Percentiles rank a stretch among this genome's conserved stretches.
phyloP scores from a whole-genome alignment of 2,888 invertebrate species.

The Conchocele bisecta region DNA sequence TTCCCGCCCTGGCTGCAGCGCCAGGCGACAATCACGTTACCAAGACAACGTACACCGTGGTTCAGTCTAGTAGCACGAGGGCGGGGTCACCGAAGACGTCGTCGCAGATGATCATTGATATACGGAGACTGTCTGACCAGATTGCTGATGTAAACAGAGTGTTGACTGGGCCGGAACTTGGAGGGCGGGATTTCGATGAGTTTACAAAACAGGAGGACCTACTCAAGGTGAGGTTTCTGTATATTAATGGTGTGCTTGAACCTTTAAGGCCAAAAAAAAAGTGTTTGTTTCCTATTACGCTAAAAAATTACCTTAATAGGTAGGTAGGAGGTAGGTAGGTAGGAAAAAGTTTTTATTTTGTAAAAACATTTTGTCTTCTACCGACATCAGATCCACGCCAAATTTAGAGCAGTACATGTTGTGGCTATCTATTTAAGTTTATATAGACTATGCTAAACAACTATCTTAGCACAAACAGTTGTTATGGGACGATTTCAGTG shows the following conservation, averaged over 20 bases:
- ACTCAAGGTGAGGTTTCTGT: slow-evolving; percentile 82
- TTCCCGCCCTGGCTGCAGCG: slow-evolving; percentile 24
- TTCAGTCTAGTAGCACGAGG: slow-evolving; percentile 62
- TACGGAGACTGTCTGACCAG: slow-evolving; percentile 66
- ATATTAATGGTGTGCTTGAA: no score
- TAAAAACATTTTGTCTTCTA: no score
- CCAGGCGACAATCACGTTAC: slow-evolving; percentile 59
- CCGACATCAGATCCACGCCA: no score
- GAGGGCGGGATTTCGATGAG: slow-evolving; percentile 84
- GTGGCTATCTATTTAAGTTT: no score
- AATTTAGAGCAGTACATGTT: neutral
- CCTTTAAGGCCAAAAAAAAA: neutral
- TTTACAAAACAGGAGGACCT: slow-evolving; percentile 87
- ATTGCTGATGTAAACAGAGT: slow-evolving; percentile 69
- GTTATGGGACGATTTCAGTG: no score
- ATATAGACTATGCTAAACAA: no score
- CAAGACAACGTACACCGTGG: slow-evolving; percentile 63
- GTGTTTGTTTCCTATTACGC: no score
- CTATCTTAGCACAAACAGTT: no score
- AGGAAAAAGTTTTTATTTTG: no score
- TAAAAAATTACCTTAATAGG: neutral
- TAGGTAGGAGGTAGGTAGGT: no score
- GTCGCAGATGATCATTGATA: slow-evolving; percentile 69
- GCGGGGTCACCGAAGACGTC: slow-evolving; percentile 64
- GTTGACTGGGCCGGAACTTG: slow-evolving; percentile 67